Base-by-base conservation (phyloP, 2,113 vertebrate species). In the Oncorhynchus mykiss region DNA sequence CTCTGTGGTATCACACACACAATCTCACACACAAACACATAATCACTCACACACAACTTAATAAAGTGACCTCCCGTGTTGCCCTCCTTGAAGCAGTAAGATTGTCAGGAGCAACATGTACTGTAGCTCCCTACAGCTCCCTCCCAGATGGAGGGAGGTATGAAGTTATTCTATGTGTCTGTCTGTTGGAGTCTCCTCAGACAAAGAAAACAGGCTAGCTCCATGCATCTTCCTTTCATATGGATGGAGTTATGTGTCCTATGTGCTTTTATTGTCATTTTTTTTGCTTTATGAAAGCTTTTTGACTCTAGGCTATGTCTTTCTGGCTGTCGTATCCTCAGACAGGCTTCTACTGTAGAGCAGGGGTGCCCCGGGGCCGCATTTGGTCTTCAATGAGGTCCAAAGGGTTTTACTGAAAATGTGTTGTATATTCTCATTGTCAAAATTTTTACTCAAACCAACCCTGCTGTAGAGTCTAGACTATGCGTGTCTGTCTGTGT, bases 231-330 rank as follows among this genome's bases (percentile, higher is more conserved):
- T 67, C 25, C 14, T 24, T 3, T 25, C 65, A 29, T 1, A 31
- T 67, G 65, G 59, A 62, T 22, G 7, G 59, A 22, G 16, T 7
- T 12, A 2, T 11, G 5, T 1, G 4, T 66, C 22, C 11, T 25
- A 13, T 64, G 59, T n/a, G 54, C 29, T 6, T 60, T 29, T 57
- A 27, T 71, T 5, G 54, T 57, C 29, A 8, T 34, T 13, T n/a
- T 59, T 18, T 67, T 34, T 67, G 12, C 14, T 78, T 67, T 70
- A 45, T 14, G 49, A 22, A 16, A 80, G 57, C 57, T 60, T 22
- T 51, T 51, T 75, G 29, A 67, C 57, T 71, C 78, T 12, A 87
- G 71, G 80, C 18, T 45, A 70, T 76, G 79, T 80, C 62, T 80
- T 51, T 87, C 59, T 75, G 49, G 59, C 80, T 75, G 67, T 68